Evolutionary conservation across 2,797 vertebrate genomes (phyloP), one percentile per base, ranked within the genome.

Genomic region (Xiphorhynchus erythropygius): DNA sequence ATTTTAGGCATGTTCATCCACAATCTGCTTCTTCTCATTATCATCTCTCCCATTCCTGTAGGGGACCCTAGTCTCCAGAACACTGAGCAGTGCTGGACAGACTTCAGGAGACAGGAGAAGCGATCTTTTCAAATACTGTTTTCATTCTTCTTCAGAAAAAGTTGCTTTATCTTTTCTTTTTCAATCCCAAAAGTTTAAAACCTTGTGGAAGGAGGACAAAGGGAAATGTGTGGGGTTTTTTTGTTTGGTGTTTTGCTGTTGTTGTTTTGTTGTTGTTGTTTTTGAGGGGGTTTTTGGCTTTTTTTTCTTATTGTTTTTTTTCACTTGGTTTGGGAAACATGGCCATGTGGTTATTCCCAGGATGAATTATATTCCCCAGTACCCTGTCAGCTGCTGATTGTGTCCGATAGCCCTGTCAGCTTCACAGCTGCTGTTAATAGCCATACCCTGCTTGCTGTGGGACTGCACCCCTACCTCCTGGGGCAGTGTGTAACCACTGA

Each of bases 371-470:
- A 82, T 75, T 93, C 62, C 62, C 65, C 73, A 77, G 52, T 49
- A 50, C 84, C 33, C 89, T 91, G 79, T 92, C 82, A 91, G 79
- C 71, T 95, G 84, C 75, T 94, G 87, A 57, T 81, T 37, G 41
- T 27, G 13, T 83, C 71, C 0, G 13, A 89, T 74, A 93, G 79
- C 68, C 49, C 79, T 71, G 79, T 92, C 93, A 89, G 85, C 85
- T 81, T 86, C 89, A 57, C 73, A 92, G 79, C 89, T 94, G 84
- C 87, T 87, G 52, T 80, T 92, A 90, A 91, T 57, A 94, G 71
- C 65, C 57, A 9, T 85, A 5, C 44, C 44, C 84, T 83, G 30
- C 28, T 44, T 55, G 60, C 82, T 62, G 76, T 74, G 82, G 76
- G 60, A 32, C 49, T 87, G 60, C 82, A 78, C 21, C 82, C 84